Percentiles rank a stretch among this genome's conserved stretches.
These are phyloP conservation scores for Aptenodytes patagonicus DNA, from an alignment of 2,113 vertebrate genomes.

Conservation along the genomic window DNA sequence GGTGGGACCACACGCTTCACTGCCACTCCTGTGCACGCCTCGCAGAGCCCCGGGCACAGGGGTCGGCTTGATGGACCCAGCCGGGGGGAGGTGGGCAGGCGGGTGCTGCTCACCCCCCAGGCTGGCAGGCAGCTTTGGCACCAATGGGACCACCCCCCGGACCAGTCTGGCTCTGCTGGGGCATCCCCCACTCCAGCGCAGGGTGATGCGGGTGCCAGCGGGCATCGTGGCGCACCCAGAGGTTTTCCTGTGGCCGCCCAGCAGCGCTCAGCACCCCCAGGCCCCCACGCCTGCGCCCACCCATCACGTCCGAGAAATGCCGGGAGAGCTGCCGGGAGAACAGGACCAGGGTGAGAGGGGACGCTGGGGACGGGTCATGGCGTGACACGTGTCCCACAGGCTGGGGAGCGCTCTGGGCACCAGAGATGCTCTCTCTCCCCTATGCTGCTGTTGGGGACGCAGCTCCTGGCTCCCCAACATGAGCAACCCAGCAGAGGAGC, in stretches of 20 bases:
- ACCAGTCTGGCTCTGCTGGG: neutral
- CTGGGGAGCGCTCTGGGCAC: neutral
- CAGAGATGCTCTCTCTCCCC: neutral
- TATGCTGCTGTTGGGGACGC: neutral
- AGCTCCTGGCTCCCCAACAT: neutral
- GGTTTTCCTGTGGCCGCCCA: neutral
- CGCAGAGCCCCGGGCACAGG: fast-evolving
- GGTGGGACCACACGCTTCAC: neutral
- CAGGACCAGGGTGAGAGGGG: neutral
- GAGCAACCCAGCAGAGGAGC: fast-evolving
- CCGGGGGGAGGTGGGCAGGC: neutral
- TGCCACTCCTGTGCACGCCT: neutral
- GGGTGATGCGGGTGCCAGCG: neutral
- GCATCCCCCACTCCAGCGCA: fast-evolving
- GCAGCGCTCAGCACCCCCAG: neutral
- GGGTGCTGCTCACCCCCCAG: neutral
- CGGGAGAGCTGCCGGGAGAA: fast-evolving
- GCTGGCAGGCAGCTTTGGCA: neutral
- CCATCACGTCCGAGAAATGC: fast-evolving
- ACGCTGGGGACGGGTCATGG: fast-evolving
- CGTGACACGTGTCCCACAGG: fast-evolving
- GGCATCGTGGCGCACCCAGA: neutral
- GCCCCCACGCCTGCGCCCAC: fast-evolving
- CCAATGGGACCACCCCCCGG: fast-evolving
- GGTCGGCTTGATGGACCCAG: neutral